A percentile compares a stretch with the other conserved stretches of the same genome.
Conservation (phyloP, 1,140 invertebrate species). For the silkworm (Bombyx mori) region DNA sequence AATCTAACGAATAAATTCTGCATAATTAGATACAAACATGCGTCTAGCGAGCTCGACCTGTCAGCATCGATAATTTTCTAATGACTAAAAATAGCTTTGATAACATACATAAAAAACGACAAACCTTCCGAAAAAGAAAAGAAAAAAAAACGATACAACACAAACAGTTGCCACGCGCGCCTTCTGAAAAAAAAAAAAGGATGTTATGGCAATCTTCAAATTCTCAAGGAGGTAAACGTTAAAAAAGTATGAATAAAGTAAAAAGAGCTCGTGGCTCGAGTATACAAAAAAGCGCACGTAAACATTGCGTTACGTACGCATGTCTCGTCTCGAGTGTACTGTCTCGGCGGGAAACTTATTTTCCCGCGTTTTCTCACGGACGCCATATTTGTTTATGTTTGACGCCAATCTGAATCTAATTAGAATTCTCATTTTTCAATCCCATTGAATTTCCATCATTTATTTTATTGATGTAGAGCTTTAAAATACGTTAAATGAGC, state of each 20-base stretch:
- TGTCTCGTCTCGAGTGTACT: slow-evolving; percentile 52
- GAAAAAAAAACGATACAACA: too few relatives aligned
- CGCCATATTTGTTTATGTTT: slow-evolving; percentile 34
- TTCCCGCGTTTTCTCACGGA: slow-evolving; percentile 53
- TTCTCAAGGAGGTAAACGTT: slow-evolving; percentile 11
- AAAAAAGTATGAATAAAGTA: slow-evolving; percentile 17
- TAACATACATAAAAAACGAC: too few relatives aligned
- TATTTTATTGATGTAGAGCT: too few relatives aligned
- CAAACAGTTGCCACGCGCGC: too few relatives aligned
- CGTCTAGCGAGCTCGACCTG: too few relatives aligned
- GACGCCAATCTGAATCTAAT: slow-evolving; percentile 43
- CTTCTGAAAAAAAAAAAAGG: slow-evolving; percentile 7
- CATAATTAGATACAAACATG: too few relatives aligned
- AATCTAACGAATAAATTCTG: too few relatives aligned
- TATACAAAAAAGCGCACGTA: slow-evolving; percentile 27
- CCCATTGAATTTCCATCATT: too few relatives aligned
- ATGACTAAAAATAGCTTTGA: too few relatives aligned
- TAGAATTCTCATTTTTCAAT: slow-evolving; percentile 18
- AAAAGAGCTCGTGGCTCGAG: slow-evolving; percentile 9
- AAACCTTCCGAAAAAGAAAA: too few relatives aligned
- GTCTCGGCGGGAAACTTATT: slow-evolving; percentile 58
- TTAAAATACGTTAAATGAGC: too few relatives aligned
- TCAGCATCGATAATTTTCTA: too few relatives aligned
- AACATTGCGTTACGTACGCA: slow-evolving; percentile 48
- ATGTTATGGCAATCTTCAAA: slow-evolving; percentile 7